Base-by-base conservation (phyloP, 1,140 invertebrate species). In the Bilobella aurantiaca region DNA sequence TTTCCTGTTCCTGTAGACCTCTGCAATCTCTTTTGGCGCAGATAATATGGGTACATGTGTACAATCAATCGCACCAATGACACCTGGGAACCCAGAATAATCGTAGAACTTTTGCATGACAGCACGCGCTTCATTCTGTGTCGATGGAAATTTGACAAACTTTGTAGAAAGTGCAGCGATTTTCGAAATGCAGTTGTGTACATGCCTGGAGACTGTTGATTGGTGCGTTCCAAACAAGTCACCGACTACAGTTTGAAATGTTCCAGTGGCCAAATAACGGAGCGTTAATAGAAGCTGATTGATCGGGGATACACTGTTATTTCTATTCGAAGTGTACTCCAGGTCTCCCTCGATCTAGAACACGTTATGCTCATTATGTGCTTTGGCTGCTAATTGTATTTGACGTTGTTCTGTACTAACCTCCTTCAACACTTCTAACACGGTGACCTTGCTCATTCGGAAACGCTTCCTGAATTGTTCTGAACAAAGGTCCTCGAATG, bases 1-100 rank as follows among this genome's bases (percentile, higher is more conserved):
- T 66, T 79, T 79, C 63, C 77, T 69, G 66, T 79, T 79, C 42
- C 78, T 47, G 63, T 74, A 80, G 27, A 70, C 56, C 74, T 80
- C 78, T 28, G 74, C 74, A 70, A 76, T 63, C 27, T 76, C 69
- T 32, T 74, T 76, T 3, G 25, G 14, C 8, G 68, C 62, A n/a
- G 70, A 53, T 8, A 61, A 23, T 60, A 71, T 70, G 12, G 68
- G 65, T n/a, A 67, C 47, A 58, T 67, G 63, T n/a, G 65, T 67
- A 32, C 65, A 67, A 34, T 67, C 65, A 3, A 67, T 3, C 14
- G 62, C 62, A 21, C 65, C 65, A 31, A 67, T 31, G 16, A 67
- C 47, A 57, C 65, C 65, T 5, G 65, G 65, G 47, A 67, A 67
- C 34, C 62, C 31, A 46, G 29, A 68, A 37, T 66, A n/a, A 3